phyloP scores from a whole-genome alignment of 2,797 vertebrate species.

The Chaenodraco wilsoni region DNA sequence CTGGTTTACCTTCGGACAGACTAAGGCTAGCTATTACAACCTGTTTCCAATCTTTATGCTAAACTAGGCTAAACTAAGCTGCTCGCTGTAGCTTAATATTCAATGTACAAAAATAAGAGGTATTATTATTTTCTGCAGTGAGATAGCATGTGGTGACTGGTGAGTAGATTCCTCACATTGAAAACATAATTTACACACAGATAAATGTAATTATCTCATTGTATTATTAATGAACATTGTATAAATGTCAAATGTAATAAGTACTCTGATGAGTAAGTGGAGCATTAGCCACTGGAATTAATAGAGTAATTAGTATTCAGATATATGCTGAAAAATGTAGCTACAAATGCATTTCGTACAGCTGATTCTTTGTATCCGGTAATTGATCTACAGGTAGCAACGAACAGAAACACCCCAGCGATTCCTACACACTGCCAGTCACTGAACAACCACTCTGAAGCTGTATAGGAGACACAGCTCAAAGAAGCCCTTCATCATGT shows the following conservation, averaged over 20 bases:
- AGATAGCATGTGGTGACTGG: background rate
- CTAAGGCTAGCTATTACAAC: background rate
- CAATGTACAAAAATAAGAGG: background rate
- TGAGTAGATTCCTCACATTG: background rate
- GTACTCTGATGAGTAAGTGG: background rate
- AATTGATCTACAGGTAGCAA: constrained; percentile 36
- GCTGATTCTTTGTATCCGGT: background rate
- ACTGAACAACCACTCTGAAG: constrained; percentile 12
- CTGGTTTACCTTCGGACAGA: background rate
- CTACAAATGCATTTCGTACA: constrained; percentile 1
- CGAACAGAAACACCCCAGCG: constrained; percentile 20
- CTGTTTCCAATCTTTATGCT: too few relatives aligned
- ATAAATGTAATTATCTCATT: constrained; percentile 5
- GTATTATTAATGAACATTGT: constrained; percentile 1
- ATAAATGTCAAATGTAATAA: constrained; percentile 10
- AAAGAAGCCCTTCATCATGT: constrained; percentile 71
- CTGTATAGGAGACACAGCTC: constrained; percentile 28
- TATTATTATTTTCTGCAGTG: background rate
- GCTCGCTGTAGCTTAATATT: background rate
- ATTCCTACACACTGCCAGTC: constrained; percentile 12
- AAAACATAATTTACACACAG: background rate
- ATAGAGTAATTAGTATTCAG: constrained; percentile 15
- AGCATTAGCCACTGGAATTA: constrained; percentile 6
- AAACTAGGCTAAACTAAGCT: background rate
- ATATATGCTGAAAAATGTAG: background rate